Evolutionary conservation across 2,113 vertebrate genomes (phyloP), one percentile per base, ranked within the genome.

Genomic region (Grammomys dolichurus): DNA sequence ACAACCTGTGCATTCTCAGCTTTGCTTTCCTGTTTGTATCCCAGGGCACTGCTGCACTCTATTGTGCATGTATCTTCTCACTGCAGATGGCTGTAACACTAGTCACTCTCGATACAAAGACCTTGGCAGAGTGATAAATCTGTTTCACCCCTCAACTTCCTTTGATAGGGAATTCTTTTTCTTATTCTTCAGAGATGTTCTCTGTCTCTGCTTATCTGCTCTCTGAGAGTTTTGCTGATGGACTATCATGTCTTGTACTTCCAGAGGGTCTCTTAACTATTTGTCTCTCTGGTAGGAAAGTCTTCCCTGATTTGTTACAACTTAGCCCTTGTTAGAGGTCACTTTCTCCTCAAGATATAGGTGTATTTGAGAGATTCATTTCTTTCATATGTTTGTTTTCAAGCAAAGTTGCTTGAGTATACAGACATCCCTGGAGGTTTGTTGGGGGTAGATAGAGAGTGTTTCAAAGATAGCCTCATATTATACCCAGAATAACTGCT

Each of bases 401-500:
- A 56, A 40, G 75, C 9, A 63, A 9, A 93, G 89, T 48, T 80
- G 51, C 40, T 85, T 92, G 86, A 46, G n/a, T 87, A 81, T 78
- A 51, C 4, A 88, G 88, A 51, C 17, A 67, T 81, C 78, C 70
- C 86, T 58, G 43, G 56, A 70, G 73, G 26, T 14, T 95, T 58
- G 51, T 7, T 91, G 70, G 73, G 81, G 81, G 40, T 90, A 84
- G 92, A 85, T 84, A n/a, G 56, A 80, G 51, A 89, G 20, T 91
- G 51, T 69, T 95, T 89, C 95, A 85, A 92, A 86, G 86, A 89
- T 77, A 90, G 73, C 60, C 54, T 95, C 70, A 88, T 89, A 22
- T 77, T 69, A 48, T 86, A 56, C 88, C 91, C 72, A 95, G 88
- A 97, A 97, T 97, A 96, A 94, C 90, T 75, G 20, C 46, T 94